phyloP scores from a whole-genome alignment of 2,113 vertebrate species.

The Albula goreensis region DNA sequence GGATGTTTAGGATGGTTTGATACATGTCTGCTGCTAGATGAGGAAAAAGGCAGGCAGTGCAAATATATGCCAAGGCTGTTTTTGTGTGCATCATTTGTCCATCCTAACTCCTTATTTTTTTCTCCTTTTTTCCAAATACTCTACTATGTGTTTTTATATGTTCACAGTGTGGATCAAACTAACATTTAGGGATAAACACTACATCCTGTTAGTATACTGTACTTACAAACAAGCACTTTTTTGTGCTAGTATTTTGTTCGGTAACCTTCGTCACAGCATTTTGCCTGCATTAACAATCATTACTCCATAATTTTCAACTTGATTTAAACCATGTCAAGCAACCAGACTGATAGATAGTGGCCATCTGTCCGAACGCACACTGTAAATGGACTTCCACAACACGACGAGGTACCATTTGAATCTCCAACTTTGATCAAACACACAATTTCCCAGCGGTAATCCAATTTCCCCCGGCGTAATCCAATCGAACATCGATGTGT shows the following conservation, averaged over 20 bases:
- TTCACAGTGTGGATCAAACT: neutral
- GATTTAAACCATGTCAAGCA: neutral
- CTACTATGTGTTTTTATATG: too few species aligned
- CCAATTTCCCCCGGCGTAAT: neutral
- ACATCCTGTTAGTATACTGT: neutral
- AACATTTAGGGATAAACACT: neutral
- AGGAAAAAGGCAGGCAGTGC: too few species aligned
- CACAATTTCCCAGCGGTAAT: neutral
- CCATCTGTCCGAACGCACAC: neutral
- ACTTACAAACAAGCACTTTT: neutral
- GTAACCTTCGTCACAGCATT: neutral
- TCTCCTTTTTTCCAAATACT: too few species aligned
- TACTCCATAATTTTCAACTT: neutral
- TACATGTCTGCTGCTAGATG: too few species aligned
- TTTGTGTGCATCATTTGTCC: too few species aligned
- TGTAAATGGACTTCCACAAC: neutral
- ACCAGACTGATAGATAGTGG: neutral
- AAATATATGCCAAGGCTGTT: too few species aligned
- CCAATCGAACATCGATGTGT: neutral
- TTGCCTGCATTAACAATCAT: neutral
- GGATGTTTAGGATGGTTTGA: too few species aligned
- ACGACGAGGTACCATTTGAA: neutral
- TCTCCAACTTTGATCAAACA: neutral
- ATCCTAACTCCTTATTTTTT: too few species aligned
- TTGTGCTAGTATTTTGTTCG: neutral